phyloP scores from a whole-genome alignment of 1,140 invertebrate genomes.

The Drosophila pseudoobscura region DNA sequence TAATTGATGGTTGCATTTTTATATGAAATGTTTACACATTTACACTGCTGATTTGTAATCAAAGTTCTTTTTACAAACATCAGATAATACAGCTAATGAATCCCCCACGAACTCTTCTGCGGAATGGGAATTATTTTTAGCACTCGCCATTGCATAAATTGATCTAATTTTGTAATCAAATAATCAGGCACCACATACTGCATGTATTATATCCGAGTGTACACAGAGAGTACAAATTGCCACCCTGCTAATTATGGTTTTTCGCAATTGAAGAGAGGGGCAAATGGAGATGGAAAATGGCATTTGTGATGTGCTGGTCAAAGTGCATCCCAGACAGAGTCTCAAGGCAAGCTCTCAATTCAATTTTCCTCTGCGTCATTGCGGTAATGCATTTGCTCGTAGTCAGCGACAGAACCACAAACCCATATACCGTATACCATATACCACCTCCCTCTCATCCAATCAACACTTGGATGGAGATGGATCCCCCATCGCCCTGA shows the following conservation, averaged over 20 bases:
- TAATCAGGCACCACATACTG: constrained; percentile 31
- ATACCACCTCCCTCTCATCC: constrained; percentile 10
- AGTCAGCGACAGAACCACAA: background rate
- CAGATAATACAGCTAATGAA: constrained; percentile 55
- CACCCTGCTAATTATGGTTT: constrained; percentile 59
- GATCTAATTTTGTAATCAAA: constrained; percentile 69
- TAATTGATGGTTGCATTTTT: constrained; percentile 48
- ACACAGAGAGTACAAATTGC: constrained; percentile 30
- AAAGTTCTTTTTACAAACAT: background rate
- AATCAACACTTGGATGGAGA: background rate
- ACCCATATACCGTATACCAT: background rate
- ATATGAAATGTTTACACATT: constrained; percentile 16
- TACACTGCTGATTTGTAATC: constrained; percentile 48
- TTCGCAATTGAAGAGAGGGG: constrained; percentile 13
- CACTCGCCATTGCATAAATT: constrained; percentile 55
- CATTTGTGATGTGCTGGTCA: constrained; percentile 18
- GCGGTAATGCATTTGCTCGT: constrained; percentile 43
- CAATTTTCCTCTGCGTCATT: constrained; percentile 70
- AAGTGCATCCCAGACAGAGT: constrained; percentile 30
- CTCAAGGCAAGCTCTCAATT: constrained; percentile 33
- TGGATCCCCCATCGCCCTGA: constrained; percentile 42
- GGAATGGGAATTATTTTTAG: constrained; percentile 54
- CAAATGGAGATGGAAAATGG: constrained; percentile 1
- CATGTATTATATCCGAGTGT: constrained; percentile 13
- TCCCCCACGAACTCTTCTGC: constrained; percentile 41